Conservation (phyloP, 2,888 invertebrate species). For the Adelognathus sp. region DNA sequence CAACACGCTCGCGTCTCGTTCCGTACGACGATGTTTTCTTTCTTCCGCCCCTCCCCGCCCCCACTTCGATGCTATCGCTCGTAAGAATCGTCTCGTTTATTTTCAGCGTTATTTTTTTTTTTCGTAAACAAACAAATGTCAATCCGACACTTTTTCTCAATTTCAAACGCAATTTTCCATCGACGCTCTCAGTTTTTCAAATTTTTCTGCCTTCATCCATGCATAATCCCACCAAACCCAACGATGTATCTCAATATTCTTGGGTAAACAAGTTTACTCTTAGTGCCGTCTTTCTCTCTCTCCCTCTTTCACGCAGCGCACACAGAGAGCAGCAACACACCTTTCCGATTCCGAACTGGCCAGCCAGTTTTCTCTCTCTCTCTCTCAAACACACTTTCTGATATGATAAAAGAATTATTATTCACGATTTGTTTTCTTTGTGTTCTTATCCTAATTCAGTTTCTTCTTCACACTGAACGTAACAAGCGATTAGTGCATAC, state of each 20-base stretch:
- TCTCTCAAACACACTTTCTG: background rate
- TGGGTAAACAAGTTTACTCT: slow-evolving; percentile 42
- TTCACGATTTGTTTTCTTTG: background rate
- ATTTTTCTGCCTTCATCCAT: slow-evolving; percentile 70
- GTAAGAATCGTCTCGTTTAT: no score
- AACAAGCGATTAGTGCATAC: background rate
- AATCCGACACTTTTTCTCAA: slow-evolving; percentile 13
- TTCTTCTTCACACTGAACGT: background rate
- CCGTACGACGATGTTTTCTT: background rate
- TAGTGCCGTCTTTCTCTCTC: background rate
- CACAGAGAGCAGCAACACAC: background rate
- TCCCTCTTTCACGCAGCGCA: background rate
- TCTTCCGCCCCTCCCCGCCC: no score
- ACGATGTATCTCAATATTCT: slow-evolving; percentile 19
- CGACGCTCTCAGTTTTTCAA: no score
- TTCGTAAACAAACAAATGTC: background rate
- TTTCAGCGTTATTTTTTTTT: slow-evolving; percentile 1
- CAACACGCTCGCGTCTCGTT: background rate
- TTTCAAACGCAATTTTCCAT: slow-evolving; percentile 42
- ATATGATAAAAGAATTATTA: background rate
- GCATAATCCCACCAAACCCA: slow-evolving; percentile 54
- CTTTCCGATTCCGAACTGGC: background rate
- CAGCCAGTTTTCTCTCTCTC: background rate
- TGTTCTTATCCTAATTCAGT: background rate
- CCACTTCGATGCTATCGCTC: no score